Evolutionary conservation across 2,113 vertebrate species (phyloP).

Genomic region (Bungarus multicinctus): DNA sequence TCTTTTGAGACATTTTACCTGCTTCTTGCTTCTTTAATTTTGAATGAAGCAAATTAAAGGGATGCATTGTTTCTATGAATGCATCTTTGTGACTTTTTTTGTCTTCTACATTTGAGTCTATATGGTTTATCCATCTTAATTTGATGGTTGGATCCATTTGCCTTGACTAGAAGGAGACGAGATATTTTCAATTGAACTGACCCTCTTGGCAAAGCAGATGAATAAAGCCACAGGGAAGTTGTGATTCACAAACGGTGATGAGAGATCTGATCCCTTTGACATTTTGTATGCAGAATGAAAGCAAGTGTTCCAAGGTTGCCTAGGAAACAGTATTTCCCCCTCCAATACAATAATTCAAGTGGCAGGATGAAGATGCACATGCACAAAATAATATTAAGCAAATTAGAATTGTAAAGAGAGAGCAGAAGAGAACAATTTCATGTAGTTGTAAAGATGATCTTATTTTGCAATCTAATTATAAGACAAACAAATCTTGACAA

Average conservation of each 20-base stretch:
- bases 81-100: background rate
- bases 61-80: background rate
- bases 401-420: background rate
- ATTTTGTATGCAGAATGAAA: conserved; percentile 8
- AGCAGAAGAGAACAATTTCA: background rate
- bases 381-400: conserved; percentile 1
- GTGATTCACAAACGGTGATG: background rate
- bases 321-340: background rate
- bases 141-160: background rate
- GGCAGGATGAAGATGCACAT: background rate
- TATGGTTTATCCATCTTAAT: background rate
- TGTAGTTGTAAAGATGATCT: background rate
- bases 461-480: background rate
- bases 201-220: background rate
- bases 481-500: background rate
- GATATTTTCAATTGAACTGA: background rate
- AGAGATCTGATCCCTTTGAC: background rate
- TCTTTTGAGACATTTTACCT: background rate
- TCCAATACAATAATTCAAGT: background rate
- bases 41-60: background rate
- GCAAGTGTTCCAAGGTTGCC: background rate
- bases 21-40: background rate
- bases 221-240: background rate
- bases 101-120: background rate
- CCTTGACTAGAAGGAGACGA: background rate